These are phyloP conservation scores for Drosophila lacertosa DNA, from an alignment of 1,140 invertebrate species.

Conservation along the genomic window DNA sequence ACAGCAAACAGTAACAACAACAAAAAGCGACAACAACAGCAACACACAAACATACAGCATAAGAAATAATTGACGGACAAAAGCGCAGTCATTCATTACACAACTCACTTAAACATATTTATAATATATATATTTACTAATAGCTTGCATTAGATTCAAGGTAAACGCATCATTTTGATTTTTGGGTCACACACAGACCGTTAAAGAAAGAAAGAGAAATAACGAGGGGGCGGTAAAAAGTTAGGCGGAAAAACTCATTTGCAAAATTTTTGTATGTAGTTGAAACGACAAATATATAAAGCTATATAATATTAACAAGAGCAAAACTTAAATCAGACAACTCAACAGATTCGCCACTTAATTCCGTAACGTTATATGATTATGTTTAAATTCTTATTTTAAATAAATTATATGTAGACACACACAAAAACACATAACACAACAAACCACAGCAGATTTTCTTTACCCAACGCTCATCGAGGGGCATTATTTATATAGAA, in stretches of 20 bases:
- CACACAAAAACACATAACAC: constrained; percentile 26
- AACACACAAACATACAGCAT: constrained; percentile 40
- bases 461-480: not conserved
- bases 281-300: constrained; percentile 38
- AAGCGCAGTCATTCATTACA: constrained; percentile 48
- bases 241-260: constrained; percentile 18
- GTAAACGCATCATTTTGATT: constrained; percentile 35
- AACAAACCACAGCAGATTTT: constrained; percentile 1
- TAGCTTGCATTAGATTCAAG: constrained; percentile 61
- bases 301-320: constrained; percentile 20
- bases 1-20: constrained; percentile 18
- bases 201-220: constrained; percentile 10
- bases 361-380: constrained; percentile 55
- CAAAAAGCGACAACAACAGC: constrained; percentile 17
- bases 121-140: constrained; percentile 72
- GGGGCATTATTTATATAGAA: constrained; percentile 29
- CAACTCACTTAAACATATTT: constrained; percentile 57
- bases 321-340: constrained; percentile 14
- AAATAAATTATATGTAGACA: constrained; percentile 78
- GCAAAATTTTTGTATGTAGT: constrained; percentile 63
- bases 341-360: constrained; percentile 13
- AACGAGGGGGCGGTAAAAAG: constrained; percentile 1
- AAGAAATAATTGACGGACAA: constrained; percentile 45
- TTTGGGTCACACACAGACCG: constrained; percentile 27
- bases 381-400: constrained; percentile 73